Percentiles rank a stretch among this genome's conserved stretches.
These are phyloP conservation scores for Corythornis vintsioides DNA, from an alignment of 2,113 vertebrate genomes.

Conservation along the genomic window DNA sequence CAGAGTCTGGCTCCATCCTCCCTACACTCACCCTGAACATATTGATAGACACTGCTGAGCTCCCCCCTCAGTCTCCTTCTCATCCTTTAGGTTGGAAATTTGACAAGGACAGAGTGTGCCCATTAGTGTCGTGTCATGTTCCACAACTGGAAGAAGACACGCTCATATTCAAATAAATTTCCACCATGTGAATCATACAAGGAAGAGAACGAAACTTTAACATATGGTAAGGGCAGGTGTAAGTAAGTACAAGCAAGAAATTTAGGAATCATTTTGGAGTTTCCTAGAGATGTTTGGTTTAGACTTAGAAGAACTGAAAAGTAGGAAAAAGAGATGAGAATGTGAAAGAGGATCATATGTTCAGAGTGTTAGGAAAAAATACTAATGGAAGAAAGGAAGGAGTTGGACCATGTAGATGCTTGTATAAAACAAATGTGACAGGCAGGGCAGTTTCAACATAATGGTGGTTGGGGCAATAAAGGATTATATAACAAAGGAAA, in stretches of 20 bases:
- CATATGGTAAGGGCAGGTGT: background rate
- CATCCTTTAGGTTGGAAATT: background rate
- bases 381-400: background rate
- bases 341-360: background rate
- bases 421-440: background rate
- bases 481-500: background rate
- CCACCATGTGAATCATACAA: background rate
- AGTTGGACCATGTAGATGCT: background rate
- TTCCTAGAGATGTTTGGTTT: background rate
- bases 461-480: background rate
- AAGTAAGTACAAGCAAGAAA: background rate
- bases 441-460: background rate
- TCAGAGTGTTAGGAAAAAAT: background rate
- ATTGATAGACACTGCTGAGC: too few relatives aligned
- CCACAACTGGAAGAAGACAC: background rate
- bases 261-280: background rate
- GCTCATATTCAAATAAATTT: background rate
- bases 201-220: background rate
- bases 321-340: background rate
- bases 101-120: background rate
- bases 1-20: too few relatives aligned
- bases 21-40: too few relatives aligned
- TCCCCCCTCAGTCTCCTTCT: background rate
- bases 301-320: background rate
- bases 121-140: background rate